A percentile compares a stretch with the other conserved stretches of the same genome.
Evolutionary conservation across 2,888 invertebrate species (phyloP).

Genomic region (Rhaphigaster nebulosa): DNA sequence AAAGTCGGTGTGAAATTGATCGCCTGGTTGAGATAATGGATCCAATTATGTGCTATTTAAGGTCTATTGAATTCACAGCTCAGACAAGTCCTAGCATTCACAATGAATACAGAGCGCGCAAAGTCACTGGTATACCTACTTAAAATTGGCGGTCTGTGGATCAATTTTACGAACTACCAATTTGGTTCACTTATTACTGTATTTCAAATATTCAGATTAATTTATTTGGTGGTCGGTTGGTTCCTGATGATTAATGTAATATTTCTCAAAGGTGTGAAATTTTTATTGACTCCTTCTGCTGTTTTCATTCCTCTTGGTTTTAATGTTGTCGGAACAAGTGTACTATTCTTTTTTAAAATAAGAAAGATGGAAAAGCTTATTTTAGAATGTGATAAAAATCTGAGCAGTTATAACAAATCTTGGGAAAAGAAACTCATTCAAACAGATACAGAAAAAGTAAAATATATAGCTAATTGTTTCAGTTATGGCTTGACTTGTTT

Average conservation of each 20-base stretch:
- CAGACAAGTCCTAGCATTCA: not conserved
- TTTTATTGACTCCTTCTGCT: conserved; percentile 40
- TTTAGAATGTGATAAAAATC: conserved; percentile 40
- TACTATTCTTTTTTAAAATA: not conserved
- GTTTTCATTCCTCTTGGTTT: conserved; percentile 52
- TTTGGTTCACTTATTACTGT: not conserved
- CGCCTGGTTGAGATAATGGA: not conserved
- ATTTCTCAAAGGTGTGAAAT: conserved; percentile 37
- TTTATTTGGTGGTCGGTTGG: conserved; percentile 8
- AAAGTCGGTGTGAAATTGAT: not conserved
- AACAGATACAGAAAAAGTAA: not conserved
- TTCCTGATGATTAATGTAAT: not conserved
- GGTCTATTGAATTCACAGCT: not conserved
- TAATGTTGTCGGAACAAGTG: not conserved
- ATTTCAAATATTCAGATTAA: conserved; percentile 7
- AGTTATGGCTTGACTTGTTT: conserved; percentile 29
- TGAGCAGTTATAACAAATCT: not conserved
- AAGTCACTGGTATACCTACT: not conserved
- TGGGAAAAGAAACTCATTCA: conserved; percentile 51
- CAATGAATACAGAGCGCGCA: conserved; percentile 18
- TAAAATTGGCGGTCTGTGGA: conserved; percentile 40
- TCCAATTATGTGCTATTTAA: not conserved
- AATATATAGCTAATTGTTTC: conserved; percentile 7
- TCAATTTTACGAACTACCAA: not conserved
- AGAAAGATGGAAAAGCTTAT: conserved; percentile 29